phyloP scores from a whole-genome alignment of 1,140 invertebrate species.

The Harpegnathos saltator region DNA sequence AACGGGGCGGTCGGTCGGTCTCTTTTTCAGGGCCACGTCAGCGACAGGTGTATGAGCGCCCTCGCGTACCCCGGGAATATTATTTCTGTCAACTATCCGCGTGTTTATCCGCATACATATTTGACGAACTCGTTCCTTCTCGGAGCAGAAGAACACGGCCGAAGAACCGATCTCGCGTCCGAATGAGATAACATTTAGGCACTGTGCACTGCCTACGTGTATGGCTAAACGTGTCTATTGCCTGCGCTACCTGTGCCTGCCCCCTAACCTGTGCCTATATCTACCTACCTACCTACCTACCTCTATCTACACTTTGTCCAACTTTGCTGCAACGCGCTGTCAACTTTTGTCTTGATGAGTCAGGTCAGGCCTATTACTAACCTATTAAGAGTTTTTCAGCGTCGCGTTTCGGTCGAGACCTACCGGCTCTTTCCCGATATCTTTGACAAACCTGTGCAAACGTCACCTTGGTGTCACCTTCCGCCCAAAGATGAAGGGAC shows the following conservation, averaged over 20 bases:
- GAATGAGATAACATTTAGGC: slow-evolving; percentile 75
- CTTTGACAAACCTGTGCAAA: neutral
- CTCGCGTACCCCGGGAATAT: slow-evolving; percentile 71
- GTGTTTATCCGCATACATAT: slow-evolving; percentile 77
- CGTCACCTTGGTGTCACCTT: neutral
- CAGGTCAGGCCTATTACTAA: slow-evolving; percentile 47
- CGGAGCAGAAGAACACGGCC: slow-evolving; percentile 60
- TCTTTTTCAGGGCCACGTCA: slow-evolving; percentile 27
- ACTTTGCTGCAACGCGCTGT: slow-evolving; percentile 3
- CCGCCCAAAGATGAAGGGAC: neutral
- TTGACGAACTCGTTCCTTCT: slow-evolving; percentile 70
- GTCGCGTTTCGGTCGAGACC: neutral
- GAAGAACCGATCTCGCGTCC: slow-evolving; percentile 72
- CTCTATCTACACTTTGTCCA: no score
- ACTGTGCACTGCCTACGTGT: slow-evolving; percentile 29
- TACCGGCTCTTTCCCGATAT: neutral
- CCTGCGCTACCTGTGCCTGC: slow-evolving; percentile 29
- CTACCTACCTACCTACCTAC: neutral
- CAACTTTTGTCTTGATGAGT: slow-evolving; percentile 50
- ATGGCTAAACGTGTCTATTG: slow-evolving; percentile 13
- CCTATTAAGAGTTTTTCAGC: slow-evolving; percentile 35
- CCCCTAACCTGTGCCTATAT: no score
- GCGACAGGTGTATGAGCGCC: slow-evolving; percentile 59
- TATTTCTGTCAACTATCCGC: slow-evolving; percentile 74
- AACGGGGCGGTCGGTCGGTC: neutral